A percentile compares a stretch with the other conserved stretches of the same genome.
phyloP scores from a whole-genome alignment of 2,797 vertebrate species.

The Sparidentex hasta region DNA sequence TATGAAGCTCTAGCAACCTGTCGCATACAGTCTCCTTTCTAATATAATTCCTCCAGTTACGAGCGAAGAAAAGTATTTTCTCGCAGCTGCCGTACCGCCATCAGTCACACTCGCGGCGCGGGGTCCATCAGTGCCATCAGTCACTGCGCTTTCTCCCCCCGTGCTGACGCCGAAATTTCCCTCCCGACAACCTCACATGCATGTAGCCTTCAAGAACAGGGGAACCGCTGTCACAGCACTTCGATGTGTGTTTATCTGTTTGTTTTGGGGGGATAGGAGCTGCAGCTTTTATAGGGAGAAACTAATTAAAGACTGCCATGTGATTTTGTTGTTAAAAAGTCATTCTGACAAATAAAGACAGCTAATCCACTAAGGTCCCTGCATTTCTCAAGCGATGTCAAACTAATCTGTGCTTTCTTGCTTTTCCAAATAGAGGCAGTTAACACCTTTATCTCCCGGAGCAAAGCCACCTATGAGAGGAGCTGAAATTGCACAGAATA shows the following conservation, averaged over 20 bases:
- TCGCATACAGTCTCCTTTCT: conserved; percentile 1
- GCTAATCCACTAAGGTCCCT: conserved; percentile 11
- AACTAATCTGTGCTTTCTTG: conserved; percentile 36
- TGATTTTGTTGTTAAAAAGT: conserved; percentile 12
- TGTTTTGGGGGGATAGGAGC: neutral
- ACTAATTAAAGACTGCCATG: neutral
- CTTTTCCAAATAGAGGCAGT: conserved; percentile 38
- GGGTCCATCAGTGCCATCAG: conserved; percentile 22
- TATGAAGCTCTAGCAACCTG: neutral
- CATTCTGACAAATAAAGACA: conserved; percentile 23
- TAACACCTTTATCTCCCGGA: conserved; percentile 40
- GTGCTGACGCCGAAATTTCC: conserved; percentile 32
- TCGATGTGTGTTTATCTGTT: conserved; percentile 1
- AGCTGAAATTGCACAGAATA: conserved; percentile 21
- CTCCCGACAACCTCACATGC: conserved; percentile 35
- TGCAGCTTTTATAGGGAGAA: conserved; percentile 1
- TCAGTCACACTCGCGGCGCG: conserved; percentile 8
- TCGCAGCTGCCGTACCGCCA: neutral
- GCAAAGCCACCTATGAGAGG: conserved; percentile 27
- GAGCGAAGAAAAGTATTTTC: conserved; percentile 3
- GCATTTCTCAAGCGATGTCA: conserved; percentile 34
- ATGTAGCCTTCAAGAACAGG: conserved; percentile 44
- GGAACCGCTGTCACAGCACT: neutral
- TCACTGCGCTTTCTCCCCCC: conserved; percentile 12
- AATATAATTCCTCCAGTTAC: conserved; percentile 31